Base-by-base conservation (phyloP, 2,113 vertebrate genomes). In the Cairina moschata region DNA sequence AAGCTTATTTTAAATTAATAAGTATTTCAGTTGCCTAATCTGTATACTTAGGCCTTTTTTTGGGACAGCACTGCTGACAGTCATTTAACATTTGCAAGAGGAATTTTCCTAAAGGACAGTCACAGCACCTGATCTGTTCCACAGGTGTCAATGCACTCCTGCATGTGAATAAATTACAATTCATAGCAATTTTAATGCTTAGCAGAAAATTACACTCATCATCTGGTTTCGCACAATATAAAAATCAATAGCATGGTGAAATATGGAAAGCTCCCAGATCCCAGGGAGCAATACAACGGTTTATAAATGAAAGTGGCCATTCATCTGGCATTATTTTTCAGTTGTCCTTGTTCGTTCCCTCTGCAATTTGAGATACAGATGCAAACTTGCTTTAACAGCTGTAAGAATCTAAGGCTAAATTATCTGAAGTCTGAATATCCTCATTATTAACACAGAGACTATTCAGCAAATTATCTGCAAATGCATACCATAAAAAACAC, bases 1-100 rank as follows among this genome's bases (percentile, higher is more conserved):
- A 75, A 86, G 56, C 72, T 32, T 72, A 73, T 65, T 82, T 60
- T 60, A 90, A 90, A 93, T 79, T 67, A 89, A 93, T 86, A 52
- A 68, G 68, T 34, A 72, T 44, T 83, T 65, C 83, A 90, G 66
- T 14, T 86, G 76, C 29, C 32, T 54, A 48, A 74, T 88, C 38
- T 58, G 18, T 40, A 9, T 32, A 48, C 34, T 78, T 15, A 54
- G 56, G 73, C 66, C 42, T 26, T 58, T 90, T 71, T 93, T 26
- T 59, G 4, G 4, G 38, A 71, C 34, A 44, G 13, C 46, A 38
- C 8, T 86, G 77, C 69, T 87, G 52, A 83, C 31, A 95, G 26
- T 9, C 22, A 23, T 56, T 91, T n/a, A 65, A 13, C 34, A 92
- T 40, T n/a, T 76, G 88, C 68, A 84, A 71, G 0, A 65, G 22